phyloP scores from a whole-genome alignment of 2,888 invertebrate genomes.

The Reticulitermes lucifugus region DNA sequence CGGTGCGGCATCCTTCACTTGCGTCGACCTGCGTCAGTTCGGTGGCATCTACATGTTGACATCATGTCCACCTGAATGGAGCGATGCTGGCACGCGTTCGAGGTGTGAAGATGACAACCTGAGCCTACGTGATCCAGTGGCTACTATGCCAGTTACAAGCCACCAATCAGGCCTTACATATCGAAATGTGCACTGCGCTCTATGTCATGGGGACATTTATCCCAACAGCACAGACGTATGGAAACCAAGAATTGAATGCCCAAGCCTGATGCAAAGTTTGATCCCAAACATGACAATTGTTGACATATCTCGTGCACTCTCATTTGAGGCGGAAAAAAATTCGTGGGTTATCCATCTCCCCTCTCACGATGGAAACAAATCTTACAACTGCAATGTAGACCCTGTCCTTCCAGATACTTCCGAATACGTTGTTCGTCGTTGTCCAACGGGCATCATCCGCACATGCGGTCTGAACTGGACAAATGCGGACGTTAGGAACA shows the following conservation, averaged over 20 bases:
- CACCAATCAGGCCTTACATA: conserved; percentile 59
- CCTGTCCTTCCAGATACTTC: conserved; percentile 61
- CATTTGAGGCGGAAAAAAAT: conserved; percentile 18
- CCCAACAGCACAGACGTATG: conserved; percentile 58
- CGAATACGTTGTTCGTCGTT: conserved; percentile 60
- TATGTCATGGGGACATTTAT: conserved; percentile 61
- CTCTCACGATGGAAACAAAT: not conserved
- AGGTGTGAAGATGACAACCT: conserved; percentile 55
- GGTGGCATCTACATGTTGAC: conserved; percentile 63
- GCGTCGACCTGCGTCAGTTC: conserved; percentile 61
- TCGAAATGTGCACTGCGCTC: conserved; percentile 62
- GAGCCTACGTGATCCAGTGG: conserved; percentile 58
- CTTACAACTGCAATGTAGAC: conserved; percentile 60
- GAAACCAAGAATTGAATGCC: conserved; percentile 63
- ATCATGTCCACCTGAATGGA: conserved; percentile 62
- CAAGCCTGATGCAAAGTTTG: conserved; percentile 53
- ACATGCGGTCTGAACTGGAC: conserved; percentile 62
- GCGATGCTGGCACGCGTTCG: conserved; percentile 54
- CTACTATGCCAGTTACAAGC: conserved; percentile 60
- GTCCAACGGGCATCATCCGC: conserved; percentile 59
- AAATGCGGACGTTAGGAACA: conserved; percentile 58
- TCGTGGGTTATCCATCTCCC: conserved; percentile 41
- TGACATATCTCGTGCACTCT: conserved; percentile 34
- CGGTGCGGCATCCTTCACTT: conserved; percentile 59
- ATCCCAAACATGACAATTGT: conserved; percentile 2